A percentile compares a stretch with the other conserved stretches of the same genome.
These are phyloP conservation scores for Ophioderma brevispina DNA, from an alignment of 35 echinoderm and acorn worm genomes.

Conservation along the genomic window DNA sequence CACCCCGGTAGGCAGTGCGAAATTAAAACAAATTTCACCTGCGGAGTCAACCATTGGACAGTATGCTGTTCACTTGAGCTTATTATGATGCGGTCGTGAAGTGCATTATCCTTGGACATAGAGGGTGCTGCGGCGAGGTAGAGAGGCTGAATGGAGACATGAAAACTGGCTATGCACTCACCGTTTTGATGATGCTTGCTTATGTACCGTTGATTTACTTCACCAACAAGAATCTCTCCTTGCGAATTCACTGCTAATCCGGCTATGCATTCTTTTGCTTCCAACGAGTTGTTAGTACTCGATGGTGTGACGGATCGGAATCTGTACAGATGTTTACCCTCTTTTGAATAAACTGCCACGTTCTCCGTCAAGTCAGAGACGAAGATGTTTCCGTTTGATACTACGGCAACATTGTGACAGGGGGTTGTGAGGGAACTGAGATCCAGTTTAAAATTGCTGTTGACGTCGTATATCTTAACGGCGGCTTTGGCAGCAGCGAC, in stretches of 20 bases:
- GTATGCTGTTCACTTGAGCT: no score
- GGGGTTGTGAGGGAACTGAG: no score
- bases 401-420: no score
- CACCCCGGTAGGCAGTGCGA: no score
- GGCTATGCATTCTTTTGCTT: neutral
- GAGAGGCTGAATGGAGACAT: neutral
- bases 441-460: no score
- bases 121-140: neutral
- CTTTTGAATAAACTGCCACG: neutral
- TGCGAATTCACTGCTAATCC: neutral
- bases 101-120: no score
- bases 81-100: no score
- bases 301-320: neutral
- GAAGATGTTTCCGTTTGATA: neutral
- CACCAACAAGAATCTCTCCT: neutral
- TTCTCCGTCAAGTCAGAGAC: neutral
- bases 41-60: no score
- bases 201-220: neutral
- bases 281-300: neutral
- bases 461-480: no score
- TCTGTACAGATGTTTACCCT: neutral
- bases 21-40: no score
- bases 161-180: neutral
- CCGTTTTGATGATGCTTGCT: neutral
- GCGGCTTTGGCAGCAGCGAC: no score